A percentile compares a stretch with the other conserved stretches of the same genome.
Conservation (phyloP, 2,888 invertebrate species). For the Yponomeuta cagnagella region DNA sequence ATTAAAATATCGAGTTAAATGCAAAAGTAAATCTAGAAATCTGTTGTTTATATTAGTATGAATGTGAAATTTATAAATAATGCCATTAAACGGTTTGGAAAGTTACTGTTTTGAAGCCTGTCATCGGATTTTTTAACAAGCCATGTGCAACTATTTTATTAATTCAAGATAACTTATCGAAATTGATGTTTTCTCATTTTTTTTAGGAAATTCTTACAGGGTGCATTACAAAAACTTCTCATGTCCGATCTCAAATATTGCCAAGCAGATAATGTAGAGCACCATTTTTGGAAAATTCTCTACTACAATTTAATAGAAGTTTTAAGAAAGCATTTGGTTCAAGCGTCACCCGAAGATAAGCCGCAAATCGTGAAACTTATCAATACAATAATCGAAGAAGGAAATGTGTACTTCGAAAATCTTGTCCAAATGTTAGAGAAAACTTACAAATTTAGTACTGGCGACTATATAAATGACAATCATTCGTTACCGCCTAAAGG, state of each 20-base stretch:
- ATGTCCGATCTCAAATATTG: slow-evolving; percentile 90
- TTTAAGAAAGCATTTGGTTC: slow-evolving; percentile 80
- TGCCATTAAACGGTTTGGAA: no score
- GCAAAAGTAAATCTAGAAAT: no score
- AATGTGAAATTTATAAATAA: no score
- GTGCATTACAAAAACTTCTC: slow-evolving; percentile 80
- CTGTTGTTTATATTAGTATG: no score
- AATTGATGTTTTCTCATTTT: slow-evolving; percentile 10
- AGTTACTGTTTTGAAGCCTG: no score
- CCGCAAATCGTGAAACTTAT: slow-evolving; percentile 79
- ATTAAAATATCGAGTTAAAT: no score
- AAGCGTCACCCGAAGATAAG: slow-evolving; percentile 77
- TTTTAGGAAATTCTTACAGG: slow-evolving; percentile 77
- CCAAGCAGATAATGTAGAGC: slow-evolving; percentile 90
- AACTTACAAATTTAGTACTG: slow-evolving; percentile 83
- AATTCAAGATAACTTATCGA: no score
- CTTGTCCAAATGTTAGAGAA: slow-evolving; percentile 84
- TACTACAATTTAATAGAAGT: slow-evolving; percentile 92
- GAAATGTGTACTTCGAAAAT: slow-evolving; percentile 84
- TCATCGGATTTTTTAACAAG: no score
- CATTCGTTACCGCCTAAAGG: slow-evolving; percentile 77
- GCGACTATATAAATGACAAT: slow-evolving; percentile 77
- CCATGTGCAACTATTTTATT: no score
- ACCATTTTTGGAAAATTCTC: slow-evolving; percentile 92
- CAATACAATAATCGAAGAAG: slow-evolving; percentile 85